A percentile compares a stretch with the other conserved stretches of the same genome.
phyloP scores from a whole-genome alignment of 30 jellyfish, hydroid and myxozoan genomes.

The Aurelia sp. region DNA sequence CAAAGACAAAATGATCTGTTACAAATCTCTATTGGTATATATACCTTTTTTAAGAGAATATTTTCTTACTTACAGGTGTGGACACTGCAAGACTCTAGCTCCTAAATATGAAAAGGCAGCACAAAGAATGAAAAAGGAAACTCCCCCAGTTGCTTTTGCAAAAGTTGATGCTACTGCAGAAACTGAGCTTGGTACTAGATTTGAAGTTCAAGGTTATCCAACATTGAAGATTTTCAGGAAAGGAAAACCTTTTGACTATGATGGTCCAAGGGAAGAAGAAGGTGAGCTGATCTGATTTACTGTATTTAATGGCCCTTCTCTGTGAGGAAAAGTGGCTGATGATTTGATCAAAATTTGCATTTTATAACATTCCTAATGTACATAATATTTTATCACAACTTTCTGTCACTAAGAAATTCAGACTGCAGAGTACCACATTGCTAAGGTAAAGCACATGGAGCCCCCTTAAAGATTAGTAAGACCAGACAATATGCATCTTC shows the following conservation, averaged over 20 bases:
- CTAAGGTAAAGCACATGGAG: too few relatives aligned
- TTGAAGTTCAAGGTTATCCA: slow-evolving; percentile 97
- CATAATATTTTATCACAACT: too few relatives aligned
- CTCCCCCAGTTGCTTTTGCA: slow-evolving; percentile 96
- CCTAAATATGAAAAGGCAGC: slow-evolving; percentile 98
- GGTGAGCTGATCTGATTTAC: slow-evolving; percentile 35
- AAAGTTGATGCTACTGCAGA: slow-evolving; percentile 97
- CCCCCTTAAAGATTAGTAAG: too few relatives aligned
- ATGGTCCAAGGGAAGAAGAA: slow-evolving; percentile 93
- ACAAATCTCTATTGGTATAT: too few relatives aligned
- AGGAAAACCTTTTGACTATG: slow-evolving; percentile 88
- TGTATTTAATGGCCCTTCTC: background rate
- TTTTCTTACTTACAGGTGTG: slow-evolving; percentile 81
- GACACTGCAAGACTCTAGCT: slow-evolving; percentile 96
- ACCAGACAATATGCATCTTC: too few relatives aligned
- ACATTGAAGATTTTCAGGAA: slow-evolving; percentile 87
- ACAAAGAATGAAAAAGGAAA: slow-evolving; percentile 71
- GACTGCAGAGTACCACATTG: too few relatives aligned
- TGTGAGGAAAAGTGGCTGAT: too few relatives aligned
- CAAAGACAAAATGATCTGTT: too few relatives aligned
- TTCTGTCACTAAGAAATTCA: background rate
- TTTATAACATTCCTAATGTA: too few relatives aligned
- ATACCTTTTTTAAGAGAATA: too few relatives aligned
- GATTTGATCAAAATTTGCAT: too few relatives aligned
- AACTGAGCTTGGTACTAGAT: slow-evolving; percentile 74